phyloP scores from a whole-genome alignment of 2,113 vertebrate species.

The Cyphomyrus discorhynchus region DNA sequence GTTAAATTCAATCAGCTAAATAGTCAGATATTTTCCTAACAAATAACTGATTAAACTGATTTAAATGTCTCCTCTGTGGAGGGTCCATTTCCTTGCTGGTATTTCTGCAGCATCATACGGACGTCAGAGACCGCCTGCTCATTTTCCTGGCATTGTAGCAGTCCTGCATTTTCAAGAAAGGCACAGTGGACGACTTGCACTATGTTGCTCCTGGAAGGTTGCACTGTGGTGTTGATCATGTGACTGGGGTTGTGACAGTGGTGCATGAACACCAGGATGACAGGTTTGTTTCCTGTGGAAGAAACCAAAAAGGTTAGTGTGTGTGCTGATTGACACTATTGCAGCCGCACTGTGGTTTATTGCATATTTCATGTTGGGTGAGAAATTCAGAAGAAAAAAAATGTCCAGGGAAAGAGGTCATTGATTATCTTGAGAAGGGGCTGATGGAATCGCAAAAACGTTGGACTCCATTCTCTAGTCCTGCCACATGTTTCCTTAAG shows the following conservation, averaged over 20 bases:
- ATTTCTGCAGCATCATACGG: too few species aligned
- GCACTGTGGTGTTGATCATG: background rate
- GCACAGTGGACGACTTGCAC: background rate
- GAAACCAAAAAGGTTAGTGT: background rate
- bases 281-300: background rate
- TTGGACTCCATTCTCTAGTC: background rate
- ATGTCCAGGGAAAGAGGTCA: background rate
- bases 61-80: background rate
- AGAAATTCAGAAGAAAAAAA: background rate
- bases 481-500: background rate
- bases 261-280: conserved; percentile 17
- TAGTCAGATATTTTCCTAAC: background rate
- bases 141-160: background rate
- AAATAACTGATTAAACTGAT: background rate
- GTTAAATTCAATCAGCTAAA: background rate
- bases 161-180: background rate
- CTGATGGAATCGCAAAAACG: background rate
- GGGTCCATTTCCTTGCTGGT: too few species aligned
- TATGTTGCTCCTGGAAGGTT: background rate
- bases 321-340: background rate
- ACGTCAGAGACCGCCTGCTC: too few species aligned
- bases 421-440: background rate
- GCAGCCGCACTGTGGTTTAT: background rate
- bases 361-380: background rate
- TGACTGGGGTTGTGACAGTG: background rate